These are phyloP conservation scores for Xylocampa areola DNA, from an alignment of 2,888 invertebrate species.

Conservation along the genomic window DNA sequence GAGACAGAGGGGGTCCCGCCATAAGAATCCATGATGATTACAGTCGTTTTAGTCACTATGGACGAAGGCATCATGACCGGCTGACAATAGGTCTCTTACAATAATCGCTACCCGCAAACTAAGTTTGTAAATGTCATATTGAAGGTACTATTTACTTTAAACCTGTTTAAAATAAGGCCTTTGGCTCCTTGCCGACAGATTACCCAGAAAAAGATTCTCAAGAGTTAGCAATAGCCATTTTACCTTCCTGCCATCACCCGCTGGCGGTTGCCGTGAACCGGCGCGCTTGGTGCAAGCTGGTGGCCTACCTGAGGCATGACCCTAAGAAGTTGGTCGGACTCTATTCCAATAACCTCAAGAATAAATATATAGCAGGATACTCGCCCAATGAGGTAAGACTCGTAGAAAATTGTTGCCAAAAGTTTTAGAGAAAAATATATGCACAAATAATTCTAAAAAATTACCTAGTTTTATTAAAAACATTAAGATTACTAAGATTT, in stretches of 20 bases:
- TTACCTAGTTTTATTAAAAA: no score
- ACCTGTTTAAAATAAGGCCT: neutral
- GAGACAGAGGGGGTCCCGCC: no score
- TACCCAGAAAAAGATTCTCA: slow-evolving; percentile 88
- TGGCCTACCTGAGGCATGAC: slow-evolving; percentile 89
- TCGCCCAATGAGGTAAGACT: slow-evolving; percentile 75
- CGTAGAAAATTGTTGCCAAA: no score
- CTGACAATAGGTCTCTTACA: no score
- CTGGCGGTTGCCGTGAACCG: slow-evolving; percentile 89
- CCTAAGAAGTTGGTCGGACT: slow-evolving; percentile 90
- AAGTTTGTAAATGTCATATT: no score
- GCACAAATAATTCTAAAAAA: no score
- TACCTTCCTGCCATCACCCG: slow-evolving; percentile 94
- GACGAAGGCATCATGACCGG: no score
- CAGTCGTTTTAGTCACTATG: no score
- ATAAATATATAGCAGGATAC: slow-evolving; percentile 90
- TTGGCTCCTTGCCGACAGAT: slow-evolving; percentile 65
- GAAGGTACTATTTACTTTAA: no score
- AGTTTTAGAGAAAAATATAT: neutral
- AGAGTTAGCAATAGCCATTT: slow-evolving; percentile 90
- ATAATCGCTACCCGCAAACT: no score
- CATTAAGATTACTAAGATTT: no score
- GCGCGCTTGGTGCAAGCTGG: slow-evolving; percentile 92
- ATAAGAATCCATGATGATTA: no score
- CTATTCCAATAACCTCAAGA: slow-evolving; percentile 89